A percentile compares a stretch with the other conserved stretches of the same genome.
phyloP scores from a whole-genome alignment of 2,797 vertebrate genomes.

The Parauchenoglanis ngamensis region DNA sequence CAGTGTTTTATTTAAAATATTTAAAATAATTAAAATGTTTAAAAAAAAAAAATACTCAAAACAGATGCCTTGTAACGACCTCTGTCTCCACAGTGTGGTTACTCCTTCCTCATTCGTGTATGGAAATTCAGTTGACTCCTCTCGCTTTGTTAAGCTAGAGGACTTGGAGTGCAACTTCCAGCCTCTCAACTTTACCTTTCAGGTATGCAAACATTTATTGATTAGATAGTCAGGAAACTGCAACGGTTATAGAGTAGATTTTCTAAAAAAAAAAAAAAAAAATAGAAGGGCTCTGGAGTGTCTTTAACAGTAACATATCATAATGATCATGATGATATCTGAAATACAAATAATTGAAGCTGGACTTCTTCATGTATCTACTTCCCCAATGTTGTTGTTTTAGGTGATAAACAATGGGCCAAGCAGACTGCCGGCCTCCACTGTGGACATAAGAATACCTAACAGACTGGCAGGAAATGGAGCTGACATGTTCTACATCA shows the following conservation, averaged over 20 bases:
- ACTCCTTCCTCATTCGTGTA: constrained; percentile 91
- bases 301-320: not conserved
- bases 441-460: constrained; percentile 88
- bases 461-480: constrained; percentile 85
- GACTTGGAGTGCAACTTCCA: constrained; percentile 92
- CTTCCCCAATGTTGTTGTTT: constrained; percentile 58
- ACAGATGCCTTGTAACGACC: not conserved
- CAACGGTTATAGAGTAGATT: not conserved
- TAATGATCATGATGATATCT: not conserved
- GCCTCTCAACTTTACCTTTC: constrained; percentile 91
- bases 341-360: not conserved
- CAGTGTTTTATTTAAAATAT: not conserved
- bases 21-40: too few species aligned
- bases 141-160: constrained; percentile 85
- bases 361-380: not conserved
- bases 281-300: not conserved
- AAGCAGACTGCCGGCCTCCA: constrained; percentile 90
- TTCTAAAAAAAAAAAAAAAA: not conserved
- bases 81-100: constrained; percentile 77
- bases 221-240: not conserved
- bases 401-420: constrained; percentile 97
- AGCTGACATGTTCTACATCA: constrained; percentile 90
- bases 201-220: constrained; percentile 72
- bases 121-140: constrained; percentile 86
- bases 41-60: not conserved